Percentiles rank a stretch among this genome's conserved stretches.
phyloP scores from a whole-genome alignment of 1,140 invertebrate genomes.

The Ips nitidus region DNA sequence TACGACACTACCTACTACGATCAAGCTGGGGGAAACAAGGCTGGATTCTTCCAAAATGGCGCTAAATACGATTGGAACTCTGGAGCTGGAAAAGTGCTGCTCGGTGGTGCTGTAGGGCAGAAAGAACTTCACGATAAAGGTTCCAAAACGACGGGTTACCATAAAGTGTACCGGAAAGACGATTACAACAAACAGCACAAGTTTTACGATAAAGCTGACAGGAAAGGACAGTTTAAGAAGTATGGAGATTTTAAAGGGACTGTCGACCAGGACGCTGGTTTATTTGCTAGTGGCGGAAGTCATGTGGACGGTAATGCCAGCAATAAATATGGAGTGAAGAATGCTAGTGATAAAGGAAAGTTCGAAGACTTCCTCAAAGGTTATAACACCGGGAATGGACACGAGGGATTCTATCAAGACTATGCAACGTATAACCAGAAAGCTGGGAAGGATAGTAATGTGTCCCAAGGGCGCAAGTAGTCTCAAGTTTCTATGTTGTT shows the following conservation, averaged over 20 bases:
- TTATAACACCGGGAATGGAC: constrained; percentile 24
- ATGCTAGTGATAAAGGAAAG: constrained; percentile 35
- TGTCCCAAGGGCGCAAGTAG: too few relatives aligned
- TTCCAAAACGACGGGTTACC: constrained; percentile 67
- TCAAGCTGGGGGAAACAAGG: constrained; percentile 48
- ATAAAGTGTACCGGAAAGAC: constrained; percentile 72
- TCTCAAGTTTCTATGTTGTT: too few relatives aligned
- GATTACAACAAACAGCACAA: constrained; percentile 74
- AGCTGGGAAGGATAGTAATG: neutral
- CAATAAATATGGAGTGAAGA: constrained; percentile 34
- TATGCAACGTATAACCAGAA: constrained; percentile 8
- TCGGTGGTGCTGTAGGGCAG: constrained; percentile 54
- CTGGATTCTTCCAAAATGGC: constrained; percentile 50
- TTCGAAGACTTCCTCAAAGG: constrained; percentile 32
- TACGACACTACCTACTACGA: constrained; percentile 54
- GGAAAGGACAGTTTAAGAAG: constrained; percentile 63
- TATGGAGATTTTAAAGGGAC: constrained; percentile 55
- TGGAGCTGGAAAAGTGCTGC: constrained; percentile 46
- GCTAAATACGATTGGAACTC: constrained; percentile 51
- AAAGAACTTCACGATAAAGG: constrained; percentile 64
- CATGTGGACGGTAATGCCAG: constrained; percentile 31
- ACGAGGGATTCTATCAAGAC: constrained; percentile 36
- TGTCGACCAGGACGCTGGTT: constrained; percentile 54
- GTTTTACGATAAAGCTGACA: constrained; percentile 70
- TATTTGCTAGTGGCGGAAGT: constrained; percentile 53